Evolutionary conservation across 1,140 invertebrate species (phyloP).

Genomic region (Neodiprion pinetum): DNA sequence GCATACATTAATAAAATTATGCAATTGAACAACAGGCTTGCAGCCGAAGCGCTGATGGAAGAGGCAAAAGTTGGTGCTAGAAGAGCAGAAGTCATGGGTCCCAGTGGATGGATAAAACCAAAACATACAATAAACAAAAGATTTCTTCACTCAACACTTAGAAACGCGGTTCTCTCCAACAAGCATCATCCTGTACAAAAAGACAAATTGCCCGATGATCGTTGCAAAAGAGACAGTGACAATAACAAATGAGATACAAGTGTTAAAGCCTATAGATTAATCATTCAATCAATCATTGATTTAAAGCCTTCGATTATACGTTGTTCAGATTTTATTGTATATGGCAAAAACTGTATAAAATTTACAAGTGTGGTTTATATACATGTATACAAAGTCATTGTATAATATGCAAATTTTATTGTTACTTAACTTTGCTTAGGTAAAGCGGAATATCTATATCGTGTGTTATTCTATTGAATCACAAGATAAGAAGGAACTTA

Average conservation of each 20-base stretch:
- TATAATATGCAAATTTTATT: too few relatives aligned
- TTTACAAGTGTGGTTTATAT: too few relatives aligned
- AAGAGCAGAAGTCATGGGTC: constrained; percentile 68
- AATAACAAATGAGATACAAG: not conserved
- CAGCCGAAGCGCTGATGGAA: constrained; percentile 67
- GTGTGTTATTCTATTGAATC: too few relatives aligned
- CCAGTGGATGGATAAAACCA: constrained; percentile 69
- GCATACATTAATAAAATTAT: constrained; percentile 9
- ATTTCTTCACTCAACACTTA: constrained; percentile 61
- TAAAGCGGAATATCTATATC: too few relatives aligned
- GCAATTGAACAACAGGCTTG: constrained; percentile 55
- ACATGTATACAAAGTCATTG: too few relatives aligned
- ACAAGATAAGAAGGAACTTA: too few relatives aligned
- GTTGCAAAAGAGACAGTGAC: not conserved
- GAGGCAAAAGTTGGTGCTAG: constrained; percentile 68
- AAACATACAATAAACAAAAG: constrained; percentile 67
- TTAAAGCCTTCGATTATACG: too few relatives aligned
- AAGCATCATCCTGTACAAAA: constrained; percentile 38
- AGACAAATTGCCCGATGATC: constrained; percentile 24
- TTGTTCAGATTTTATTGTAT: too few relatives aligned
- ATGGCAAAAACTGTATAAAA: too few relatives aligned
- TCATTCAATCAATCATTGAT: too few relatives aligned
- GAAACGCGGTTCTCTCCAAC: constrained; percentile 53
- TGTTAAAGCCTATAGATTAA: too few relatives aligned
- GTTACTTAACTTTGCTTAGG: too few relatives aligned